Base-by-base conservation (phyloP, 2,888 invertebrate species). In the Drosophila demipolita region DNA sequence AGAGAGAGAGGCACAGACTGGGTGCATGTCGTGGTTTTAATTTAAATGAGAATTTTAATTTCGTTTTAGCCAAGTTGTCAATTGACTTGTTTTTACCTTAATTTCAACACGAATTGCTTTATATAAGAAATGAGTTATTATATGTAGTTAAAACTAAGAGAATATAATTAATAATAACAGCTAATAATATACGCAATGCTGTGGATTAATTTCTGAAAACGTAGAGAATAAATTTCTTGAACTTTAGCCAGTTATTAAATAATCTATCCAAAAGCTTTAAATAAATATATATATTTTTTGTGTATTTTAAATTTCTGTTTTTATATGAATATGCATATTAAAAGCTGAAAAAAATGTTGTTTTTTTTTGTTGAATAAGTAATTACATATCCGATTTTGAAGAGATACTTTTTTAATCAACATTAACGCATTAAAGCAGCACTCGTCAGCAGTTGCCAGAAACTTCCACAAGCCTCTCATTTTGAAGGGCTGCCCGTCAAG, bases 21-120 rank as follows among this genome's bases (percentile, higher is more conserved):
- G 40, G 26, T 64, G 53, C 60, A 52, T 66, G 66, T 64, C 57
- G 71, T 65, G 66, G 48, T 63, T 82, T 82, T 86, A 75, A 86
- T 88, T 85, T 75, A 82, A 86, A 83, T 80, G 71, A 73, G 77
- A 74, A 67, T 85, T 82, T 77, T 83, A 71, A 75, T 77, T 81
- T 79, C 38, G 60, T 63, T 75, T 73, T 36, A 45, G 59, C 50
- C 11, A 15, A 55, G 48, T 55, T 60, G 48, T 35, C 42, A 59
- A 73, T 63, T 63, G 60, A 59, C 61, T 4, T 36, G 29, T 12
- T 32, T 45, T 7, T 23, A 15, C n/a, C 33, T 33, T 15, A 29
- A n/a, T 20, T 35, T 36, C 6, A 15, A 26, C 36, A 8, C 20
- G 29, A 20, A 20, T 26, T 60, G 15, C 15, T 36, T 23, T 36